Evolutionary conservation across 35 echinoderm and acorn worm genomes (phyloP), one percentile per base, ranked within the genome.

Genomic region (Diadema setosum): DNA sequence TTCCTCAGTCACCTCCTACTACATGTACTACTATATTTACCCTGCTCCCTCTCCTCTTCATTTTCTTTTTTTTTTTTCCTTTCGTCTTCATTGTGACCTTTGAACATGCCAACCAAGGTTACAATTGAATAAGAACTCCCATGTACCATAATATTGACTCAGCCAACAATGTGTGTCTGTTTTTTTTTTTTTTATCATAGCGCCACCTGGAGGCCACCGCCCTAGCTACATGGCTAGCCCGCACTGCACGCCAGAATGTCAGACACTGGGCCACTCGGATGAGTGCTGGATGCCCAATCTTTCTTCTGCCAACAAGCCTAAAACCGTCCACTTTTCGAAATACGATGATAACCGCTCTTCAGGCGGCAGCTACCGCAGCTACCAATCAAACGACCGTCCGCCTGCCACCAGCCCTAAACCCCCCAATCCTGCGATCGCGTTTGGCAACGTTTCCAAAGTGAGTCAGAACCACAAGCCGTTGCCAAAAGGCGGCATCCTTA

Each of bases 211-310:
- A 89, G 73, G 46, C 75, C 70, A 89, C 39, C 83, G 83, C 50
- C 70, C 45, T 32, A 86, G 74, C 61, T 91, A 90, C 76, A 64
- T 83, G 48, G 86, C 64, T 16, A 93, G 95, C 50, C 87, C 91
- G 16, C 82, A 88, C 48, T 97, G 95, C 39, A 93, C 87, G 8
- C 87, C 82, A 17, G 95, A 97, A 84, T 97, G 95, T 81, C 45
- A 37, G 27, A 91, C 95, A 46, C 46, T 90, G 1, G 95, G 95
- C 48, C 95, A 97, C 50, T 83, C 91, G 5, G 95, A 97, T 14
- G 87, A 83, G 36, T 97, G 95, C 43, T 93, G 91, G 95, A 85
- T 76, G 26, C 46, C 82, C 15, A 73, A 57, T 44, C 41, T 46
- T 18, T 57, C 81, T 25, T 30, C 81, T 56, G 63, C 86, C 27